These are phyloP conservation scores for Psix sp. DNA, from an alignment of 1,140 invertebrate species.

Conservation along the genomic window DNA sequence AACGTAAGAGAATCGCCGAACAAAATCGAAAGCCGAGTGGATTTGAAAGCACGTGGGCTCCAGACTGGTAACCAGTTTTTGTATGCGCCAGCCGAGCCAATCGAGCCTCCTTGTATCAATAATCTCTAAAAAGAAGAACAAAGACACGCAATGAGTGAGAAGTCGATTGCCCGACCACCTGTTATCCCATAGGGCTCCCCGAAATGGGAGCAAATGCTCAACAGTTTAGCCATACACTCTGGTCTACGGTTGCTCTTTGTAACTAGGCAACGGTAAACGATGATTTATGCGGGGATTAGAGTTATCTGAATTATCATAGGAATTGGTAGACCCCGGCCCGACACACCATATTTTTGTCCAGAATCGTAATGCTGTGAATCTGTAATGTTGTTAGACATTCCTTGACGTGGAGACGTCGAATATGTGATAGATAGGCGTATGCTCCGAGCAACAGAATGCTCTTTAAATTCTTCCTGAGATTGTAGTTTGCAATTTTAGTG, in stretches of 20 bases:
- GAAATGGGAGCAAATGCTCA: no score
- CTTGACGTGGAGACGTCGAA: no score
- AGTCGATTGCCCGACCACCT: conserved; percentile 40
- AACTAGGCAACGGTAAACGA: conserved; percentile 28
- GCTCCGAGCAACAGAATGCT: no score
- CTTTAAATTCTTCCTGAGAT: no score
- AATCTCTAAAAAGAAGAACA: conserved; percentile 42
- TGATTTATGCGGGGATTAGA: conserved; percentile 24
- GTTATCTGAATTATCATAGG: conserved; percentile 33
- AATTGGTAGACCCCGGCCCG: conserved; percentile 19
- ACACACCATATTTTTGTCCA: conserved; percentile 6
- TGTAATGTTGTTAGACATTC: background rate
- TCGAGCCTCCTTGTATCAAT: conserved; percentile 47
- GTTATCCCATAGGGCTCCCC: conserved; percentile 20
- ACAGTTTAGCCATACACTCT: no score
- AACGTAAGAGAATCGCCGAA: conserved; percentile 20
- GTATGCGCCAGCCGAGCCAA: conserved; percentile 22
- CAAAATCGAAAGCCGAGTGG: conserved; percentile 46
- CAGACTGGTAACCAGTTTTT: conserved; percentile 48
- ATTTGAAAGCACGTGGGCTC: conserved; percentile 46
- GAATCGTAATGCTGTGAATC: conserved; percentile 5
- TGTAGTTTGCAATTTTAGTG: no score
- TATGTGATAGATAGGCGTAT: no score
- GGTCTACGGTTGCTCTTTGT: conserved; percentile 1
- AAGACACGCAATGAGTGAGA: conserved; percentile 11